Conservation (phyloP, 2,797 vertebrate species). For the Hoplostethus mediterraneus region DNA sequence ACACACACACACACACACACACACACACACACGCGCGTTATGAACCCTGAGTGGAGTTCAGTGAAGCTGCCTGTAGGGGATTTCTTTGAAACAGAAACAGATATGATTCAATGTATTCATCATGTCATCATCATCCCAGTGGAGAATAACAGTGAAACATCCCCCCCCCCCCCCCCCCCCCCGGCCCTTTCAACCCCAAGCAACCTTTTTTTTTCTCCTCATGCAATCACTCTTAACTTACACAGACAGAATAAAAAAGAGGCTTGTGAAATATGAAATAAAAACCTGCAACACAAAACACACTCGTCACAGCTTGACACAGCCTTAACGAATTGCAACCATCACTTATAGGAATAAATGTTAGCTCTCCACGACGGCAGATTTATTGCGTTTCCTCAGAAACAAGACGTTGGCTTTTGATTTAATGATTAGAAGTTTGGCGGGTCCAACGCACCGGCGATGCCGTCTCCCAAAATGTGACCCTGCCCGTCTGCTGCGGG, state of each 20-base stretch:
- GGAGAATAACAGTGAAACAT: slow-evolving; percentile 33
- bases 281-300: not conserved
- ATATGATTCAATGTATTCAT: slow-evolving; percentile 40
- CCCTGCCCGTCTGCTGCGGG: not conserved
- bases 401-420: too few relatives aligned
- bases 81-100: slow-evolving; percentile 57
- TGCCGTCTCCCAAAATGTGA: not conserved
- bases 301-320: slow-evolving; percentile 1
- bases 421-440: too few relatives aligned
- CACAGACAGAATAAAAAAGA: not conserved
- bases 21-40: slow-evolving; percentile 16
- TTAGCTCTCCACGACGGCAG: too few relatives aligned
- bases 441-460: too few relatives aligned
- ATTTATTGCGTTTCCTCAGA: too few relatives aligned
- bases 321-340: not conserved
- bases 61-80: slow-evolving; percentile 16
- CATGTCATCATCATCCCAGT: slow-evolving; percentile 31
- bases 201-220: slow-evolving; percentile 3
- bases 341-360: not conserved
- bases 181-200: slow-evolving; percentile 36
- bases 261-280: slow-evolving; percentile 30
- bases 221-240: slow-evolving; percentile 6
- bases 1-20: not conserved
- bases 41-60: slow-evolving; percentile 34
- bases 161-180: slow-evolving; percentile 11